phyloP scores from a whole-genome alignment of 2,888 invertebrate species.

The Drosophila parthenogenetica region DNA sequence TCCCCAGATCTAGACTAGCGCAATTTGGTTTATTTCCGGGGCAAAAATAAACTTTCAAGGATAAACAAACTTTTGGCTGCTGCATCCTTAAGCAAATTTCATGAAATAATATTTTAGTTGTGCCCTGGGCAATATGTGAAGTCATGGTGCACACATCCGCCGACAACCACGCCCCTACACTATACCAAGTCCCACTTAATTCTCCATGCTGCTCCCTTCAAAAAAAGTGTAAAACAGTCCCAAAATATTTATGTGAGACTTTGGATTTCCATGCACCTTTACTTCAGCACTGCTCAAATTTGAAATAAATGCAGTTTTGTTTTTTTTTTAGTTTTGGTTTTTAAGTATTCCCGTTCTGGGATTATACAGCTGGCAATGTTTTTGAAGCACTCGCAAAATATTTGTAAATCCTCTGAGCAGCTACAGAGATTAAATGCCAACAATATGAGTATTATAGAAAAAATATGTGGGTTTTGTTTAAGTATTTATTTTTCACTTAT shows the following conservation, averaged over 20 bases:
- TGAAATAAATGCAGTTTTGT: conserved; percentile 46
- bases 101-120: conserved; percentile 80
- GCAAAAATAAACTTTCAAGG: conserved; percentile 79
- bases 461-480: background rate
- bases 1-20: conserved; percentile 44
- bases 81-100: conserved; percentile 79
- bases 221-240: conserved; percentile 25
- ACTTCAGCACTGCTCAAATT: conserved; percentile 47
- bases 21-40: conserved; percentile 80
- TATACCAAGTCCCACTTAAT: conserved; percentile 15
- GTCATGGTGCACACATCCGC: conserved; percentile 66
- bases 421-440: conserved; percentile 59
- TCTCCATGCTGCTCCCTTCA: background rate
- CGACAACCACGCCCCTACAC: conserved; percentile 20
- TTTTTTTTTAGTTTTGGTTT: conserved; percentile 4
- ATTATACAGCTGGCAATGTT: conserved; percentile 39
- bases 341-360: conserved; percentile 7
- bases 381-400: conserved; percentile 56
- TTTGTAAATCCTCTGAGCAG: conserved; percentile 35
- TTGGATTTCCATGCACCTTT: conserved; percentile 64
- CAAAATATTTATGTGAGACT: conserved; percentile 67
- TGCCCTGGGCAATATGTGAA: conserved; percentile 74
- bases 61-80: conserved; percentile 75
- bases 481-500: conserved; percentile 3
- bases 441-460: background rate